A percentile compares a stretch with the other conserved stretches of the same genome.
These are phyloP conservation scores for Hetaerina americana DNA, from an alignment of 1,140 invertebrate genomes.

Conservation along the genomic window DNA sequence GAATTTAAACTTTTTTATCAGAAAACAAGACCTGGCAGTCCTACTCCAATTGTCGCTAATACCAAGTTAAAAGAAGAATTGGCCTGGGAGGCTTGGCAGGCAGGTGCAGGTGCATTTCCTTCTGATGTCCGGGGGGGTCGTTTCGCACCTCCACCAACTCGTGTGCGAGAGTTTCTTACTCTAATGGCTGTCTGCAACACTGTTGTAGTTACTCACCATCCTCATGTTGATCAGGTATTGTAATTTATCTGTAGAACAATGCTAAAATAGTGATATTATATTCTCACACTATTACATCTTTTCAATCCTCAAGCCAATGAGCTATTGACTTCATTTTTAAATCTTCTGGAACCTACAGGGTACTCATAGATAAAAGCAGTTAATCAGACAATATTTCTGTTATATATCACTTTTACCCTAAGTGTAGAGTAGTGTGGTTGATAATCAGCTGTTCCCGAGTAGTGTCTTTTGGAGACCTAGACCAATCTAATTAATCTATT, in stretches of 20 bases:
- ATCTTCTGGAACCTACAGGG: background rate
- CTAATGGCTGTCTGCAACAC: constrained; percentile 92
- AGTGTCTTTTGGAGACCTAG: too few species aligned
- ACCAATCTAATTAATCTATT: too few species aligned
- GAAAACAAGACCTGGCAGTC: constrained; percentile 12
- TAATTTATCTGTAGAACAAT: background rate
- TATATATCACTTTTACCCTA: too few species aligned
- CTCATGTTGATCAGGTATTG: constrained; percentile 69
- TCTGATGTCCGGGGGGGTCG: constrained; percentile 6
- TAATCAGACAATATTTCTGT: too few species aligned
- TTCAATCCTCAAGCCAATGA: too few species aligned
- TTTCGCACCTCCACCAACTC: constrained; percentile 16
- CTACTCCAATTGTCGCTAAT: constrained; percentile 47
- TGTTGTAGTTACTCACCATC: constrained; percentile 80
- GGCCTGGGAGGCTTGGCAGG: constrained; percentile 23
- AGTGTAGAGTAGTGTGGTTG: too few species aligned
- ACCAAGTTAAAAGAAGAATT: constrained; percentile 53
- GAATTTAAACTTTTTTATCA: constrained; percentile 11
- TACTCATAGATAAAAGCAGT: background rate
- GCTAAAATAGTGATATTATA: background rate
- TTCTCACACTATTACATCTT: too few species aligned
- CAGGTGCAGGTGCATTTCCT: constrained; percentile 11
- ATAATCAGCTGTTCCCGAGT: too few species aligned
- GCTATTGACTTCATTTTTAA: too few species aligned
- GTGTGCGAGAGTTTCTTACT: constrained; percentile 82